Evolutionary conservation across 2,888 invertebrate genomes (phyloP), one percentile per base, ranked within the genome.

Genomic region (Aphodius granarius): DNA sequence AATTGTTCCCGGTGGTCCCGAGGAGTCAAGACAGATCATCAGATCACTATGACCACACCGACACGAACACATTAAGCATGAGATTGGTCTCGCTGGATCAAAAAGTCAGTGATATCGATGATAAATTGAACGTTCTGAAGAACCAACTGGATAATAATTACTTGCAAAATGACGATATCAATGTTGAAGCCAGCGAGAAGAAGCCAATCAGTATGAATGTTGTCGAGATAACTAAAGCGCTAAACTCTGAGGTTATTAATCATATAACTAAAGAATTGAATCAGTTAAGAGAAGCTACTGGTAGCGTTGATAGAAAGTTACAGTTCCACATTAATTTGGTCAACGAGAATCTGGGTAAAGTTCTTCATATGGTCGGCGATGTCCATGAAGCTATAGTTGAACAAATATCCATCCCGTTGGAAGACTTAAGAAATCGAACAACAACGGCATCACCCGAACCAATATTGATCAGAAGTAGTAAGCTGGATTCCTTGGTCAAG

Each of bases 171-270:
- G 95, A 95, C 83, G 95, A 95, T 82, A 94, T 95, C 78, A 95
- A 95, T 83, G 95, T 94, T 0, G 95, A 95, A 86, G 95, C 95
- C 0, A 95, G 95, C 83, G 95, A 95, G 86, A 95, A 94, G 87
- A 95, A 95, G 83, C 94, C 95, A 0, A 91, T 95, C 71, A 94
- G 94, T 84, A 91, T 95, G 89, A 95, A 94, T 84, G 93, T 94
- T 15, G 90, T 94, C 73, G 95, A 95, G 87, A 94, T 94, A 76
- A 93, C 94, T 1, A 95, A 95, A 87, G 92, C 94, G n/a, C 90
- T 95, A 84, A 95, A 93, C 85, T 90, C 92, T 20, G 95, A 95
- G 87, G 93, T 94, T 43, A 91, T 95, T 85, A 92, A 92, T 82
- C 94, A 94, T 86, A 92, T 95, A 22, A 92, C 94, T n/a, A 92